Evolutionary conservation across 2,797 vertebrate species (phyloP).

Genomic region (Hyperoplus lanceolatus): DNA sequence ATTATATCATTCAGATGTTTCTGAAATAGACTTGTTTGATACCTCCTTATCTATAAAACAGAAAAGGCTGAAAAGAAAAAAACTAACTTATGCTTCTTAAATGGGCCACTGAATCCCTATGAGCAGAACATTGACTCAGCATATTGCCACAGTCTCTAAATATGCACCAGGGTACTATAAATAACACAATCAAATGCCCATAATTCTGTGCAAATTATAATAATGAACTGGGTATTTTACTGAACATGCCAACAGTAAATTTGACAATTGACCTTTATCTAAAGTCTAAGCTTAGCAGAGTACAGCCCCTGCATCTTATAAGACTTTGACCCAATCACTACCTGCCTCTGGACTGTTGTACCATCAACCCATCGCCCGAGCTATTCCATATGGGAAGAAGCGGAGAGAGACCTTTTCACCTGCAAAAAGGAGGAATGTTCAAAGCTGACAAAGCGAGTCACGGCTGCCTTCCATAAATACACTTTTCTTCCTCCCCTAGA

Average conservation of each 20-base stretch:
- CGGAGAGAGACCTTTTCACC: conserved; percentile 14
- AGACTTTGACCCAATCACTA: background rate
- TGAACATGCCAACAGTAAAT: background rate
- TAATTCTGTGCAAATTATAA: background rate
- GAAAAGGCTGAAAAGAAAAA: background rate
- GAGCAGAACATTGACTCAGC: background rate
- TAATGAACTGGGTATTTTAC: background rate
- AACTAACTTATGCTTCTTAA: background rate
- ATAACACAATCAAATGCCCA: background rate
- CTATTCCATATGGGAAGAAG: background rate
- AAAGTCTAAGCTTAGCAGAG: background rate
- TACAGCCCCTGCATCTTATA: background rate
- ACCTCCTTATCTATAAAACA: background rate
- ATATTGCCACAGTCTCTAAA: conserved; percentile 2
- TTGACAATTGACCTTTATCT: background rate
- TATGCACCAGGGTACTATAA: background rate
- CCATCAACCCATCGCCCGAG: background rate
- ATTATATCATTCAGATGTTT: background rate
- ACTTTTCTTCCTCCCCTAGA: conserved; percentile 26
- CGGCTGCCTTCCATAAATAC: conserved; percentile 33
- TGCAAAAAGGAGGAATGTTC: conserved; percentile 25
- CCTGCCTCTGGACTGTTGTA: conserved; percentile 10
- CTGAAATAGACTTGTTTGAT: background rate
- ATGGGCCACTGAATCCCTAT: background rate
- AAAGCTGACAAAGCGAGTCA: conserved; percentile 22